Percentiles rank a stretch among this genome's conserved stretches.
Conservation (phyloP, 1,140 invertebrate species). For the Drosophila baimaii region DNA sequence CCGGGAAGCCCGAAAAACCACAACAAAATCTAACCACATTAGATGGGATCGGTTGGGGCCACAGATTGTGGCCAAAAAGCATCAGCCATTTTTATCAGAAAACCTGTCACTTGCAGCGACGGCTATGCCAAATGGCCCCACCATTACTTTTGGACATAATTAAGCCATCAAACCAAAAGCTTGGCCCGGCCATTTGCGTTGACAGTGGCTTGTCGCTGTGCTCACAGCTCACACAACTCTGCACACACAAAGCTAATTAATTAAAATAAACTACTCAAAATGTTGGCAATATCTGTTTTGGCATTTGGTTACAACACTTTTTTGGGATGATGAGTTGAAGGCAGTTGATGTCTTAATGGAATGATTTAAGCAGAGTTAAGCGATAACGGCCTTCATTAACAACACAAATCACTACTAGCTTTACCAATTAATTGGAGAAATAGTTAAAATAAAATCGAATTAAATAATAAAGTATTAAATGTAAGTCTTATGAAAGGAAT, state of each 20-base stretch:
- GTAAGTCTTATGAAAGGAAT: not conserved
- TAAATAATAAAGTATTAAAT: not conserved
- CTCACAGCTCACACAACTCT: constrained; percentile 47
- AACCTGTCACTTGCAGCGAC: constrained; percentile 55
- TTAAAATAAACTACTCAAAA: constrained; percentile 58
- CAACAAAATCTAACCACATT: constrained; percentile 28
- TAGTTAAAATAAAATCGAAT: not conserved
- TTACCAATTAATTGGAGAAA: not conserved
- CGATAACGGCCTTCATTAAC: constrained; percentile 10
- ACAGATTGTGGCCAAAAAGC: constrained; percentile 28
- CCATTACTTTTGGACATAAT: constrained; percentile 79
- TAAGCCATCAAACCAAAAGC: constrained; percentile 75
- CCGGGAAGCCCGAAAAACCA: constrained; percentile 1
- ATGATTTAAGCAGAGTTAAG: constrained; percentile 17
- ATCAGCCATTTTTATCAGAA: constrained; percentile 54
- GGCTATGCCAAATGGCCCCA: constrained; percentile 53
- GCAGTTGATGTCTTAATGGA: constrained; percentile 10
- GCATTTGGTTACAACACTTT: constrained; percentile 44
- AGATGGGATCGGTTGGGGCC: constrained; percentile 18
- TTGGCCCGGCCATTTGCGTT: constrained; percentile 71
- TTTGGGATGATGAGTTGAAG: constrained; percentile 23
- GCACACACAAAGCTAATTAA: constrained; percentile 60
- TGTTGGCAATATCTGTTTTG: constrained; percentile 41
- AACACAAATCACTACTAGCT: not conserved
- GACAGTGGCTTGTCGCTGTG: constrained; percentile 66